Conservation (phyloP, 23 tunicate genomes). For the Halocynthia roretzi region DNA sequence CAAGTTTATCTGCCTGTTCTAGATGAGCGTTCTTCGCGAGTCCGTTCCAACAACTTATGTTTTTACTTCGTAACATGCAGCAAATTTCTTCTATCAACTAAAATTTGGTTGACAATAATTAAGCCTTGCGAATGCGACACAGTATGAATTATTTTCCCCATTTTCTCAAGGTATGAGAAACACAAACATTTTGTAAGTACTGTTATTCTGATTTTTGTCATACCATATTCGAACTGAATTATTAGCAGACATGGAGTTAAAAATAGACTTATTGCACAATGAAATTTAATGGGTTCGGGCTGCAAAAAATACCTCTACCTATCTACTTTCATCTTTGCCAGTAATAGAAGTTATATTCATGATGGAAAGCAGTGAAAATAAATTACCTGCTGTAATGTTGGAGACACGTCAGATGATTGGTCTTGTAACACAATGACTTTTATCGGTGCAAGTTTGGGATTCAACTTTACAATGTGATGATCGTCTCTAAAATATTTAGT, state of each 20-base stretch:
- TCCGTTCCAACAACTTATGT: conserved; percentile 46
- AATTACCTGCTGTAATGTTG: background rate
- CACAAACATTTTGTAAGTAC: too few species aligned
- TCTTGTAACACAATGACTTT: conserved; percentile 26
- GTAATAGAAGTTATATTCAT: background rate
- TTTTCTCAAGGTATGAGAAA: too few species aligned
- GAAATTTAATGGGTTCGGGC: too few species aligned
- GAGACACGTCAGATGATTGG: background rate
- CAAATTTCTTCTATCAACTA: conserved; percentile 27
- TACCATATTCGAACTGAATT: too few species aligned
- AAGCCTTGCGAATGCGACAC: background rate
- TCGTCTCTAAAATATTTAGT: conserved; percentile 4
- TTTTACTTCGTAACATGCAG: conserved; percentile 9
- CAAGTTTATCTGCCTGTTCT: conserved; percentile 30
- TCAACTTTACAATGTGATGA: conserved; percentile 16
- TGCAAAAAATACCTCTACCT: too few species aligned
- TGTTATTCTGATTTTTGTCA: too few species aligned
- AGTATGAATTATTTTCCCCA: too few species aligned
- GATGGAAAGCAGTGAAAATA: background rate
- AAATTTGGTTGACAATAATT: background rate
- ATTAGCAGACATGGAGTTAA: background rate
- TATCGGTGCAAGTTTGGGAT: conserved; percentile 58
- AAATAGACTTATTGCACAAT: background rate
- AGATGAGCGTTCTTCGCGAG: conserved; percentile 8
- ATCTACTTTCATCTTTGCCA: too few species aligned